Base-by-base conservation (phyloP, 2,888 invertebrate genomes). In the Protonemura montana region DNA sequence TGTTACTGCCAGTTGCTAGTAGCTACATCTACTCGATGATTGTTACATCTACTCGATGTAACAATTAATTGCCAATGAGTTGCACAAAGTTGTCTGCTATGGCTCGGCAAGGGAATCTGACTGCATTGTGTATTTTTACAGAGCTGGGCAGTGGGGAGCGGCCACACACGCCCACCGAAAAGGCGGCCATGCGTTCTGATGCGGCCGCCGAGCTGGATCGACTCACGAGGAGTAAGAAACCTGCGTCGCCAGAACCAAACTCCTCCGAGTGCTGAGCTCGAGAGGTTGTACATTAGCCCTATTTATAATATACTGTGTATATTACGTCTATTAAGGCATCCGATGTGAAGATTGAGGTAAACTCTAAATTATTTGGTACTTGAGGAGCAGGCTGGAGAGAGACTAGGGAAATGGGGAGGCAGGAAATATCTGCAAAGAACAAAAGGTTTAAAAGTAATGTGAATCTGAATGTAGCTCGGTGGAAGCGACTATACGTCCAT, bases 141-240 rank as follows among this genome's bases (percentile, higher is more conserved):
- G 88, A 88, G 30, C 16, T 86, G 82, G 21, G 86, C 76, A 86
- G 78, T 76, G 88, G 78, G 35, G 88, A 88, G n/a, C 59, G 88
- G 59, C 86, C 88, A 1, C 87, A 87, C 84, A 86, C 90, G 76
- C 92, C 93, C 25, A 93, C 94, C 87, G 97, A 96, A 90, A 94
- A 95, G 91, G 93, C 95, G 86, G 93, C 95, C 28, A 95, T 97
- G 92, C 93, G 97, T 88, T 96, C 97, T 26, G 98, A 98, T 92
- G 98, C 98, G 59, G 97, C 97, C 30, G 98, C 98, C 13, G 98
- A 98, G 92, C 93, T 98, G 77, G 98, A 98, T 92, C 94, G 98
- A 88, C 94, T 98, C 90, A 95, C 97, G 88, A 94, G 96, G 89
- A 94, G 94, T 89, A 95, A 95, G 91, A 93, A 93, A 84, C 88